Evolutionary conservation across 2,888 invertebrate species (phyloP).

Genomic region (Xestia ashworthii): DNA sequence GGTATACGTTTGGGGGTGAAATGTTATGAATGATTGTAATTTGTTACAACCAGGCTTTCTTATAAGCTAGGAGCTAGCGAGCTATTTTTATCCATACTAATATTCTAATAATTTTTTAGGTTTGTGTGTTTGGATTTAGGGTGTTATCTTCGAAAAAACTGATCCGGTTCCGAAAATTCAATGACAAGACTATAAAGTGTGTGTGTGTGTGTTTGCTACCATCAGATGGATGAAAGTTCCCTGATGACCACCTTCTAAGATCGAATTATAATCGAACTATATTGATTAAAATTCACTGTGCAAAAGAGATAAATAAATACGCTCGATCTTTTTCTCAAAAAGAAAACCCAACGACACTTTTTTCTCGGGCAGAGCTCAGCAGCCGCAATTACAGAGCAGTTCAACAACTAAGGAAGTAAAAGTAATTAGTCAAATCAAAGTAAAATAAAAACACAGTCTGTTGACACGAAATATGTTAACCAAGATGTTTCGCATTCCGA

Average conservation of each 20-base stretch:
- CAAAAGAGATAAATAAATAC: not conserved
- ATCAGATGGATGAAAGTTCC: not conserved
- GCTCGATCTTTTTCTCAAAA: not conserved
- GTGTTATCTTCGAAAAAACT: not conserved
- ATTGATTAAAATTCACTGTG: not conserved
- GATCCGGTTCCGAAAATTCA: not conserved
- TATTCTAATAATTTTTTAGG: not conserved
- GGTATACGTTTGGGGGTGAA: conserved; percentile 63
- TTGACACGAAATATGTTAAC: conserved; percentile 3
- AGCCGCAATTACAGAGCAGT: not conserved
- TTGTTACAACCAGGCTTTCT: conserved; percentile 36
- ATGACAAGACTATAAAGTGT: not conserved
- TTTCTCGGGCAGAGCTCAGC: not conserved
- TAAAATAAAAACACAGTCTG: conserved; percentile 13
- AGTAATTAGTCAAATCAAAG: conserved; percentile 10
- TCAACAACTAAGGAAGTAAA: conserved; percentile 1
- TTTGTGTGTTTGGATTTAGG: not conserved
- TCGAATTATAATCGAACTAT: not conserved
- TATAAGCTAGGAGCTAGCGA: conserved; percentile 40
- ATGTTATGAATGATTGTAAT: conserved; percentile 70
- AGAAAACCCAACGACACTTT: not conserved
- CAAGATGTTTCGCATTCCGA: conserved; percentile 12
- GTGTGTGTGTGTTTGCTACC: not conserved
- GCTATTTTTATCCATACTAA: not conserved
- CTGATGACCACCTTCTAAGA: not conserved